Conservation (phyloP, 2,113 vertebrate species). For the Takifugu flavidus region DNA sequence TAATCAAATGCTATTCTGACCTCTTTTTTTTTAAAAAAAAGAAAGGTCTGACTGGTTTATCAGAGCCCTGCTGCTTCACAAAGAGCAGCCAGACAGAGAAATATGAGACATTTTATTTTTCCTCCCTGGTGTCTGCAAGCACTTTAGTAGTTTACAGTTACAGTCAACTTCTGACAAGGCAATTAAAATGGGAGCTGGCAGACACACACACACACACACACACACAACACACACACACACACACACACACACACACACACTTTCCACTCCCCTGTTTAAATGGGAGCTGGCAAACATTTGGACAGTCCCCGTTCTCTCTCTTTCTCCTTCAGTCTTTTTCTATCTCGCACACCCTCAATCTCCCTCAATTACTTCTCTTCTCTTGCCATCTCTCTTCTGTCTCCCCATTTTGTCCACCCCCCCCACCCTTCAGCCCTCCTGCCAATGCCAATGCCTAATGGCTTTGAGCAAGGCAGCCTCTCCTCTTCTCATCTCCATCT, state of each 20-base stretch:
- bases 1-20: conserved; percentile 1
- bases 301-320: conserved; percentile 16
- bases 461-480: conserved; percentile 44
- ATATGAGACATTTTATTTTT: conserved; percentile 19
- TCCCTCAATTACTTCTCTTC: conserved; percentile 45
- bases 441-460: conserved; percentile 56
- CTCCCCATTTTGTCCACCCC: conserved; percentile 5
- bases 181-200: conserved; percentile 50
- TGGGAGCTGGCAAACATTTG: conserved; percentile 19
- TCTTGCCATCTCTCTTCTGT: conserved; percentile 28
- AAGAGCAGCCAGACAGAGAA: conserved; percentile 12
- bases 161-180: conserved; percentile 50
- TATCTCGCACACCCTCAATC: conserved; percentile 32
- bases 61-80: too few species aligned
- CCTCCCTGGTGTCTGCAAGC: conserved; percentile 23
- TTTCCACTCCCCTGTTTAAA: conserved; percentile 9
- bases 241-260: conserved; percentile 18
- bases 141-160: conserved; percentile 42
- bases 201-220: conserved; percentile 3
- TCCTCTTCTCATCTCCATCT: conserved; percentile 17
- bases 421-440: conserved; percentile 10
- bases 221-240: background rate
- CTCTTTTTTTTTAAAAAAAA: background rate
- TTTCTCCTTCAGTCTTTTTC: conserved; percentile 18
- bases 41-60: too few species aligned